phyloP scores from a whole-genome alignment of 2,113 vertebrate genomes.

The Ciconia stormi region DNA sequence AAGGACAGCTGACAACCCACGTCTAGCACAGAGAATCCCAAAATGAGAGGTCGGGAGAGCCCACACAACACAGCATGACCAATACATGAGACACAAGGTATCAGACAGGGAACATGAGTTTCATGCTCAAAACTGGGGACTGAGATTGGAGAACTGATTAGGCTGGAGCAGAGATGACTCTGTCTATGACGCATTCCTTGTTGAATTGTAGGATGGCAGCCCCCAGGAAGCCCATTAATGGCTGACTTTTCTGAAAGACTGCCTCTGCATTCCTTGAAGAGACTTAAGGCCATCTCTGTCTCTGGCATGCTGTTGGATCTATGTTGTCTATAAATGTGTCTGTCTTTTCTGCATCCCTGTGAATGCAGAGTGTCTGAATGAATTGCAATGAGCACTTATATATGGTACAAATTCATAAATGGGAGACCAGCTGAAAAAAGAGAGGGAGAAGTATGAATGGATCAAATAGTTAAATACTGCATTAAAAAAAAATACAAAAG shows the following conservation, averaged over 20 bases:
- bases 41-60: neutral
- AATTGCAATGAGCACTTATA: neutral
- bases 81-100: accelerated
- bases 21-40: neutral
- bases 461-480: neutral
- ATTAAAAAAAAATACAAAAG: neutral
- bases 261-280: neutral
- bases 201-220: neutral
- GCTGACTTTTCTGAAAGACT: neutral
- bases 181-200: neutral
- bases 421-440: neutral
- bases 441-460: conserved; percentile 11
- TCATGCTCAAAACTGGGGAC: neutral
- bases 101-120: neutral
- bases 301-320: accelerated
- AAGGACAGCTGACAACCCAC: neutral
- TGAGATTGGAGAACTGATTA: neutral
- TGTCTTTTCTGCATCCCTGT: neutral
- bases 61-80: accelerated
- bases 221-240: neutral
- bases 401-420: neutral
- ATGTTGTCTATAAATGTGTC: neutral
- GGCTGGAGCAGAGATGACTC: neutral
- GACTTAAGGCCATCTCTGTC: neutral
- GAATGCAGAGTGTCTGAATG: neutral